Base-by-base conservation (phyloP, 2,888 invertebrate genomes). In the Drosophila percnosoma region DNA sequence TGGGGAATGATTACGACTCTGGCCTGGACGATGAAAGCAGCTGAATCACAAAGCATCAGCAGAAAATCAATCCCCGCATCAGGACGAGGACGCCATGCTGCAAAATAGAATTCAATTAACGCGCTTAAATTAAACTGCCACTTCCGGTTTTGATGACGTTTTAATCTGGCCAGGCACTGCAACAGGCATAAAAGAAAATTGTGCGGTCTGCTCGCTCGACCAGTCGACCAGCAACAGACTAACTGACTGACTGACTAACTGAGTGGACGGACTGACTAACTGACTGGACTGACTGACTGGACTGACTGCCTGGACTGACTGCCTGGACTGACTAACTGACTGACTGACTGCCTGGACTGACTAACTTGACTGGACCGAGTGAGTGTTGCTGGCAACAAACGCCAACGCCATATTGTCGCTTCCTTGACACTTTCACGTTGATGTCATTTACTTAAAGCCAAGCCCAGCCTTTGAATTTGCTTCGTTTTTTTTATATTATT, bases 121-220 rank as follows among this genome's bases (percentile, higher is more conserved):
- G 91, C 89, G 80, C 68, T 88, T 90, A 90, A 91, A 91, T 90
- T 90, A 91, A 90, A 86, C 91, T 91, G 91, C 91, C 91, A 90
- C 91, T 90, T 90, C 90, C 90, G 91, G 87, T 87, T 91, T 90
- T 85, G 90, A 85, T 88, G 91, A 90, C 87, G 82, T 83, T 91
- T 90, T 90, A 89, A 91, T 88, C 84, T 79, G 73, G 72, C 69
- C 62, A 68, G 29, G 59, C 71, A 52, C 36, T 57, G 61, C 55
- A 31, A 29, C 55, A 53, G 73, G 60, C 78, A 68, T 45, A 69
- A 69, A 27, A 81, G 82, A 77, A 81, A 77, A 78, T 67, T 72
- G 61, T 62, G 48, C 60, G 49, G 34, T 64, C 34, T 40, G 34
- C 38, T 40, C 48, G 53, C 33, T 48, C 53, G 40, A 49, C 53